Conservation (phyloP, 2,113 vertebrate species). For the Aldabrachelys gigantea region DNA sequence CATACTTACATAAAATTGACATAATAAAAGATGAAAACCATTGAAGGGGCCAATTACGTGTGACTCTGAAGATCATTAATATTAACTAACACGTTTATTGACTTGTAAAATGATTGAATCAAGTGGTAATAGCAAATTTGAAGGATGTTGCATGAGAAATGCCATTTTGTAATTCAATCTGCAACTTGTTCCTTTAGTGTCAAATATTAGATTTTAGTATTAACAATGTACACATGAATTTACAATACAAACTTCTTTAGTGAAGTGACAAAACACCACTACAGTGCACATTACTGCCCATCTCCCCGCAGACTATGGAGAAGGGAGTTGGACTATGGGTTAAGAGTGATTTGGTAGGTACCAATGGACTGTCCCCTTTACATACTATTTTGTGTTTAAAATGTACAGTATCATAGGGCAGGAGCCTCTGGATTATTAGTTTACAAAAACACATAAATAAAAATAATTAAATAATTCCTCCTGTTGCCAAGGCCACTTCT, state of each 20-base stretch:
- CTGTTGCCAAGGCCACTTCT: background rate
- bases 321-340: background rate
- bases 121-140: constrained; percentile 37
- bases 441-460: too few relatives aligned
- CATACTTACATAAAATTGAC: background rate
- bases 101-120: constrained; percentile 46
- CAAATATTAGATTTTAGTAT: background rate
- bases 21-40: constrained; percentile 38
- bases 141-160: constrained; percentile 17
- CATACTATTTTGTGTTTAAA: background rate
- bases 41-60: background rate
- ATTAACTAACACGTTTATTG: constrained; percentile 36
- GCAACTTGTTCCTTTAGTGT: background rate
- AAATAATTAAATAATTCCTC: background rate
- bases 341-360: background rate
- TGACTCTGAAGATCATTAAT: constrained; percentile 49
- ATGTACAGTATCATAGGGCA: too few relatives aligned
- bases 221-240: constrained; percentile 9
- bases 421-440: too few relatives aligned
- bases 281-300: background rate
- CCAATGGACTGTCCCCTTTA: background rate
- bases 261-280: background rate
- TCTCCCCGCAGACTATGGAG: background rate
- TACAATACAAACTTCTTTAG: background rate
- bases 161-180: background rate